Conservation (phyloP, 1,140 invertebrate genomes). For the Meloidogyne hapla region DNA sequence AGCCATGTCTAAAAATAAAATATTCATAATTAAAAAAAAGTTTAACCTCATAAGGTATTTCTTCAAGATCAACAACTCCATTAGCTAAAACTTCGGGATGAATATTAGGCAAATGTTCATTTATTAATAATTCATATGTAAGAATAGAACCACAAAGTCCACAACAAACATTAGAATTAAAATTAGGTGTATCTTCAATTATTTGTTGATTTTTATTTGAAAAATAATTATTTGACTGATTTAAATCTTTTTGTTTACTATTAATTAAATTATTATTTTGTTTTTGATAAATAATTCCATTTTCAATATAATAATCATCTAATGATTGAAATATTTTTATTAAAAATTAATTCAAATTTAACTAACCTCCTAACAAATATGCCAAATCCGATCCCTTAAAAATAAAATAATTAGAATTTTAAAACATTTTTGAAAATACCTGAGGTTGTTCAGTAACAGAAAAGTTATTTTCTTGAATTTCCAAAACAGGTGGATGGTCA, state of each 20-base stretch:
- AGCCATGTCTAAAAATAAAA: constrained; percentile 45
- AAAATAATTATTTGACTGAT: constrained; percentile 7
- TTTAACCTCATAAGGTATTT: constrained; percentile 59
- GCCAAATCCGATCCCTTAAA: background rate
- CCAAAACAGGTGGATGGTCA: background rate
- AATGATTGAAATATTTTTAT: background rate
- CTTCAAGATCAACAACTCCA: constrained; percentile 53
- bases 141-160: constrained; percentile 62
- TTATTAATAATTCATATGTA: constrained; percentile 53
- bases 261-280: background rate
- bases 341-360: background rate
- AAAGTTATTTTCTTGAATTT: background rate
- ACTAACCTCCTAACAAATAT: constrained; percentile 11
- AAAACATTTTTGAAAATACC: background rate
- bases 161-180: constrained; percentile 56
- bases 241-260: background rate
- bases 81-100: constrained; percentile 58
- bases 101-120: constrained; percentile 55
- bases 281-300: constrained; percentile 33
- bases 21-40: constrained; percentile 22
- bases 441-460: background rate
- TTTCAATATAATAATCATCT: constrained; percentile 35
- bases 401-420: background rate
- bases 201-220: background rate
- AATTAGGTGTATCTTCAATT: constrained; percentile 37